phyloP scores from a whole-genome alignment of 2,888 invertebrate genomes.

The Synergus gifuensis region DNA sequence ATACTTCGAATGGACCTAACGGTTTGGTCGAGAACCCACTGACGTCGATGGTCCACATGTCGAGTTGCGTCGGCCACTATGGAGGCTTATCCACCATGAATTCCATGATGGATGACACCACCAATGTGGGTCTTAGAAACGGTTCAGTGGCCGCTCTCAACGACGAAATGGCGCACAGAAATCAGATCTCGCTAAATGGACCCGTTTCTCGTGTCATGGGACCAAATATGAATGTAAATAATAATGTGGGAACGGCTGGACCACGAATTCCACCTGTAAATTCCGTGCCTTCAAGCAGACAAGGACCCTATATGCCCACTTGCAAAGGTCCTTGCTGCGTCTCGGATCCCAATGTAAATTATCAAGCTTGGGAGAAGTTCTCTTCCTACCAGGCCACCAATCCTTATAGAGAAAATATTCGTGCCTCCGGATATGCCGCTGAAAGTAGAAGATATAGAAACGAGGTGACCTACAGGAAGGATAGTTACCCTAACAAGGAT shows the following conservation, averaged over 20 bases:
- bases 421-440: slow-evolving; percentile 60
- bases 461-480: slow-evolving; percentile 67
- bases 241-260: slow-evolving; percentile 55
- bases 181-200: slow-evolving; percentile 64
- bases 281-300: slow-evolving; percentile 55
- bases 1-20: slow-evolving; percentile 48
- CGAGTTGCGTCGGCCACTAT: slow-evolving; percentile 68
- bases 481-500: slow-evolving; percentile 64
- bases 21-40: slow-evolving; percentile 52
- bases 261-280: slow-evolving; percentile 57
- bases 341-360: slow-evolving; percentile 64
- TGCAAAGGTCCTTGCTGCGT: slow-evolving; percentile 73
- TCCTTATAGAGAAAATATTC: slow-evolving; percentile 68
- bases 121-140: slow-evolving; percentile 61
- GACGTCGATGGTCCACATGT: slow-evolving; percentile 67
- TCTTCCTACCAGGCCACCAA: slow-evolving; percentile 64
- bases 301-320: slow-evolving; percentile 58
- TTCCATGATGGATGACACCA: slow-evolving; percentile 65
- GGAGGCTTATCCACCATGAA: slow-evolving; percentile 62
- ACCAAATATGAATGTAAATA: slow-evolving; percentile 58
- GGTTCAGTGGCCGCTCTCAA: slow-evolving; percentile 57
- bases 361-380: slow-evolving; percentile 71
- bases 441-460: slow-evolving; percentile 65
- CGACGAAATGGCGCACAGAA: slow-evolving; percentile 67
- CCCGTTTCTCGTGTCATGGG: slow-evolving; percentile 61